Evolutionary conservation across 1,140 invertebrate genomes (phyloP), one percentile per base, ranked within the genome.

Genomic region (Aphidius ervi): DNA sequence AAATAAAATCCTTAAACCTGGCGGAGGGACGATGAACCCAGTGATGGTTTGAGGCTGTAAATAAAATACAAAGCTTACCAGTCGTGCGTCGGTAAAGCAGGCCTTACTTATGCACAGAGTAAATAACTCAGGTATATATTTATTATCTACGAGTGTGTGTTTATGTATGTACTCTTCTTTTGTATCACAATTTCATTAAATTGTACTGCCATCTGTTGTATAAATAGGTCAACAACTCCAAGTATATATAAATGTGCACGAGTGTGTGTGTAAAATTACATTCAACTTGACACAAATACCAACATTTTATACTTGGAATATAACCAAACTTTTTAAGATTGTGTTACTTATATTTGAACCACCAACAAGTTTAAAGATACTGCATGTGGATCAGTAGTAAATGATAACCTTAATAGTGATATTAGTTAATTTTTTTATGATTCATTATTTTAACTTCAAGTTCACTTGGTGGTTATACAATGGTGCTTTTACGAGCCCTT

Each of bases 1-100:
- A 76, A 75, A 73, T 75, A 69, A 68, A 62, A 78, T 72, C 70
- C 73, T 75, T 67, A 74, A 49, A 74, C 77, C 78, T 79, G 72
- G 70, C 66, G 67, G 69, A 61, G 59, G 59, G 59, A 70, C 61
- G 56, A 31, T 49, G 54, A 61, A 65, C 76, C 72, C 73, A 55
- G 74, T 70, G 16, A 16, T 16, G 65, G 73, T 72, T 75, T 72
- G 56, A 59, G 65, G 23, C 9, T 56, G 59, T 68, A 69, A 75
- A 72, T 70, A 70, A 67, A 68, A 60, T 41, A 48, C 9, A 52
- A 5, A 8, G 37, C 40, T 50, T 72, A 67, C 65, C 64, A 66
- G 72, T 70, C 64, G 67, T 68, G 62, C 41, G 74, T 74, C 75
- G 78, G 74, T 74, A 78, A 75, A 60, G 68, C 62, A 78, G 76